phyloP scores from a whole-genome alignment of 2,888 invertebrate genomes.

The Furcula furcula region DNA sequence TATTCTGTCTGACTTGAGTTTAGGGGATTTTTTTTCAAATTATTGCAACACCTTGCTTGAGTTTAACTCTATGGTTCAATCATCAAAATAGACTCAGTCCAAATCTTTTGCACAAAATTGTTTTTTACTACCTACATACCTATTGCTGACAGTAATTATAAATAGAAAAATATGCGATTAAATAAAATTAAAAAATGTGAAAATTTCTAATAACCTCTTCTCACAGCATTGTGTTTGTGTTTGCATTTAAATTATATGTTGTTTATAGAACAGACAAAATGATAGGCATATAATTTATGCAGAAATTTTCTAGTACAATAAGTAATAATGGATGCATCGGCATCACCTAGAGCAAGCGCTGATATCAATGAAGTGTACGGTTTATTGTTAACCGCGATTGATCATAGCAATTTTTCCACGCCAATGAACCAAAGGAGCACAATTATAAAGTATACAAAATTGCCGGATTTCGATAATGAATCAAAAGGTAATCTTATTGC shows the following conservation, averaged over 20 bases:
- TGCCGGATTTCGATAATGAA: conserved; percentile 59
- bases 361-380: conserved; percentile 45
- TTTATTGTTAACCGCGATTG: conserved; percentile 44
- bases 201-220: conserved; percentile 21
- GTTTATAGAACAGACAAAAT: conserved; percentile 14
- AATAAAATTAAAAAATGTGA: conserved; percentile 39
- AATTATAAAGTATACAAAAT: conserved; percentile 64
- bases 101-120: no score
- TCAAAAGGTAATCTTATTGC: conserved; percentile 59
- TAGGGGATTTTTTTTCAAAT: no score
- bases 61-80: no score
- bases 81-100: no score
- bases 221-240: conserved; percentile 15
- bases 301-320: conserved; percentile 31
- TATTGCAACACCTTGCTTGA: no score
- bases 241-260: conserved; percentile 7
- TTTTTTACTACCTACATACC: no score
- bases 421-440: conserved; percentile 47
- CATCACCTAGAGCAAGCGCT: conserved; percentile 48
- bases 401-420: conserved; percentile 39
- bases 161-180: conserved; percentile 16
- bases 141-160: conserved; percentile 5
- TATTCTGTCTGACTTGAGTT: no score
- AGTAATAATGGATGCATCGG: conserved; percentile 72
- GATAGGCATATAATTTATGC: conserved; percentile 19